Evolutionary conservation across 2,113 vertebrate species (phyloP).

Genomic region (Zonotrichia leucophrys): DNA sequence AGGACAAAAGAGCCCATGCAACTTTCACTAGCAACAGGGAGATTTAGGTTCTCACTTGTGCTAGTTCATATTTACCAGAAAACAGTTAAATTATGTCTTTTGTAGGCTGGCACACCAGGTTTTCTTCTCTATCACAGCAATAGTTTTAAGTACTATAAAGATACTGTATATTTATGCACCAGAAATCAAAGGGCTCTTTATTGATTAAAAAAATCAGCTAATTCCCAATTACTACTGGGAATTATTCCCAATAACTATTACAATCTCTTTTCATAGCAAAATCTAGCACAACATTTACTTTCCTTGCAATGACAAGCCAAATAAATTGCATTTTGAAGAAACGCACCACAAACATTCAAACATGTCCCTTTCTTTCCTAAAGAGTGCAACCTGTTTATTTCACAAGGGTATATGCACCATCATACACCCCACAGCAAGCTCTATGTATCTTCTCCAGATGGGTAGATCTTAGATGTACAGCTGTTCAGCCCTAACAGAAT

Average conservation of each 20-base stretch:
- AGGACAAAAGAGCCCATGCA: neutral
- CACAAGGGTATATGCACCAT: neutral
- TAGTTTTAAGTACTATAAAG: neutral
- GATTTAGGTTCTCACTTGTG: neutral
- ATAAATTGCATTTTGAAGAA: neutral
- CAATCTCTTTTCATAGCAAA: neutral
- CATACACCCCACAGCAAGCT: neutral
- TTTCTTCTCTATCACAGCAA: neutral
- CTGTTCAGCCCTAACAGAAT: neutral
- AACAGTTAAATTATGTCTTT: neutral
- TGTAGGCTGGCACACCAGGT: rapidly evolving
- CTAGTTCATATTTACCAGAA: neutral
- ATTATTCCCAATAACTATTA: neutral
- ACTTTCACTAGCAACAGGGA: neutral
- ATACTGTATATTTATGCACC: neutral
- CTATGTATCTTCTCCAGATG: neutral
- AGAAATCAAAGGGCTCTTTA: neutral
- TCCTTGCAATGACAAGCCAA: neutral
- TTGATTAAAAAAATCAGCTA: neutral
- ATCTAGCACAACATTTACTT: neutral
- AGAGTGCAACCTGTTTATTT: neutral
- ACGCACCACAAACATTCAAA: neutral
- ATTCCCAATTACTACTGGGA: neutral
- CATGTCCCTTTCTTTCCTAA: neutral
- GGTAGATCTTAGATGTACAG: neutral